Conservation (phyloP, 2,888 invertebrate species). For the Globia sparganii region DNA sequence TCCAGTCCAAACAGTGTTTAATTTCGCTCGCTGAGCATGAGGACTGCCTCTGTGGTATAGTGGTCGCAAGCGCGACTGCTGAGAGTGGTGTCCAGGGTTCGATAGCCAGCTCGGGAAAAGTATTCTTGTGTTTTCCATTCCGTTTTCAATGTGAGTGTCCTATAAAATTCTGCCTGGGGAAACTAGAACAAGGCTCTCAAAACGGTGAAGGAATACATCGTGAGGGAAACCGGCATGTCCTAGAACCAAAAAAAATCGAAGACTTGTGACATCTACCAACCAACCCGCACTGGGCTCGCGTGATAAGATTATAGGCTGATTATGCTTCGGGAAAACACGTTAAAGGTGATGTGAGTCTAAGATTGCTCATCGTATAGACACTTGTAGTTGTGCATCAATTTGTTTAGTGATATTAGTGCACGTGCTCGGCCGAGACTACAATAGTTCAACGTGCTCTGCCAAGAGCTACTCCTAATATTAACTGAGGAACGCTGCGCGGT, state of each 20-base stretch:
- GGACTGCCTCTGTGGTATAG: not conserved
- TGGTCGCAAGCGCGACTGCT: not conserved
- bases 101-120: not conserved
- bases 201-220: not conserved
- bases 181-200: too few relatives aligned
- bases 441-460: constrained; percentile 65
- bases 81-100: not conserved
- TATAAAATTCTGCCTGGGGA: too few relatives aligned
- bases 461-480: constrained; percentile 72
- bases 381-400: constrained; percentile 5
- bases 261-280: not conserved
- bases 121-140: not conserved
- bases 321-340: too few relatives aligned
- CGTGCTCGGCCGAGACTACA: constrained; percentile 43
- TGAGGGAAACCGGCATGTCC: not conserved
- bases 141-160: not conserved
- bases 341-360: not conserved
- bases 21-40: not conserved
- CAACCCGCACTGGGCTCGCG: too few relatives aligned
- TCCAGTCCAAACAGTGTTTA: not conserved
- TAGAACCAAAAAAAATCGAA: not conserved
- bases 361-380: constrained; percentile 2
- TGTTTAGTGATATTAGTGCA: constrained; percentile 27
- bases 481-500: constrained; percentile 57
- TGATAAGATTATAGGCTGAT: not conserved